Conservation (phyloP, 1,140 invertebrate species). For the Cyclina sinensis region DNA sequence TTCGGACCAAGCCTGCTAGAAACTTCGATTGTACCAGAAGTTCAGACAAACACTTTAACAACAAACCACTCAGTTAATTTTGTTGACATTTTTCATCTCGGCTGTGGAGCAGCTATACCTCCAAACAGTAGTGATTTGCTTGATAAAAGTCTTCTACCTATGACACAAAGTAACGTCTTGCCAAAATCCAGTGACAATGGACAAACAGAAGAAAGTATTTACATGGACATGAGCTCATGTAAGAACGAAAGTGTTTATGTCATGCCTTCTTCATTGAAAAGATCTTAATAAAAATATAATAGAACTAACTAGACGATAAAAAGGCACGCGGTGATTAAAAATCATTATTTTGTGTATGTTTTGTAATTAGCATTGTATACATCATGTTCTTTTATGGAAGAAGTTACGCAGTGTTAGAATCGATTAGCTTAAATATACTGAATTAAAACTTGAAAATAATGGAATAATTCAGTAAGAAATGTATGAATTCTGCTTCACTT, state of each 20-base stretch:
- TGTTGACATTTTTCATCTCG: slow-evolving; percentile 36
- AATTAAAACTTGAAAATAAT: too few relatives aligned
- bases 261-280: slow-evolving; percentile 51
- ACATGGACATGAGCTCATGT: slow-evolving; percentile 62
- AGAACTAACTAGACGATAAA: too few relatives aligned
- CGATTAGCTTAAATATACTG: too few relatives aligned
- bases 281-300: too few relatives aligned
- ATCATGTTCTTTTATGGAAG: too few relatives aligned
- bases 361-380: too few relatives aligned
- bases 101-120: neutral
- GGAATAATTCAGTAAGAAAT: too few relatives aligned
- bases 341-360: too few relatives aligned
- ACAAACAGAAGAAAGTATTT: slow-evolving; percentile 38
- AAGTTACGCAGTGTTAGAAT: too few relatives aligned
- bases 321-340: too few relatives aligned
- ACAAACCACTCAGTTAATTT: neutral
- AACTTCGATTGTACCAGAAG: neutral
- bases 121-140: neutral
- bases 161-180: neutral
- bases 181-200: neutral
- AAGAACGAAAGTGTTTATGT: slow-evolving; percentile 66
- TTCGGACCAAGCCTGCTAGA: neutral
- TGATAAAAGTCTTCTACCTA: neutral
- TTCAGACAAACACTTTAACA: neutral
- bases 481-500: too few relatives aligned